These are phyloP conservation scores for Aptenodytes forsteri DNA, from an alignment of 2,113 vertebrate species.

Conservation along the genomic window DNA sequence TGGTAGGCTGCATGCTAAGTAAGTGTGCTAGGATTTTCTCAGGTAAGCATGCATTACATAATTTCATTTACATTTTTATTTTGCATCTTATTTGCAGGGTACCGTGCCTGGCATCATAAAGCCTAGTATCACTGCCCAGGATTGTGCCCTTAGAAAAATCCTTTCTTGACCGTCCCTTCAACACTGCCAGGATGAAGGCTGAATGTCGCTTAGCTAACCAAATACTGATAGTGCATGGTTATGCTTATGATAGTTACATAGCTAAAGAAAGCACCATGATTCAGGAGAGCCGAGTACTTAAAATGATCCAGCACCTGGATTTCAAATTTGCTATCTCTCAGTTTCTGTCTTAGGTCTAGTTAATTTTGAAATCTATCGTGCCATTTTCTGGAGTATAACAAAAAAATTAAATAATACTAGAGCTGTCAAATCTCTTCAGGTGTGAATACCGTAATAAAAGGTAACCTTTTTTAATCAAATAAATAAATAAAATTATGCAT, in stretches of 20 bases:
- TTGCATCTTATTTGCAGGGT: background rate
- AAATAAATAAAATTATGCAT: background rate
- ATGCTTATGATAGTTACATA: background rate
- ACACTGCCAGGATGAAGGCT: background rate
- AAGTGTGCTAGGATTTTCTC: background rate
- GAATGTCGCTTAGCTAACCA: background rate
- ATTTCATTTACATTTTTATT: background rate
- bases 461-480: background rate
- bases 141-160: background rate
- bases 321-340: background rate
- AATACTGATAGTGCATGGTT: background rate
- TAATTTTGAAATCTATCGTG: background rate
- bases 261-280: background rate
- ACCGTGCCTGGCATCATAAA: background rate
- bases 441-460: background rate
- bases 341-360: background rate
- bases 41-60: accelerated
- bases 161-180: background rate
- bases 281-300: background rate
- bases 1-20: background rate
- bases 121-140: background rate
- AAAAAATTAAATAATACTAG: background rate
- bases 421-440: background rate
- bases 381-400: background rate
- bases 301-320: background rate